Percentiles rank a stretch among this genome's conserved stretches.
Evolutionary conservation across 2,113 vertebrate genomes (phyloP).

Genomic region (Meles meles): DNA sequence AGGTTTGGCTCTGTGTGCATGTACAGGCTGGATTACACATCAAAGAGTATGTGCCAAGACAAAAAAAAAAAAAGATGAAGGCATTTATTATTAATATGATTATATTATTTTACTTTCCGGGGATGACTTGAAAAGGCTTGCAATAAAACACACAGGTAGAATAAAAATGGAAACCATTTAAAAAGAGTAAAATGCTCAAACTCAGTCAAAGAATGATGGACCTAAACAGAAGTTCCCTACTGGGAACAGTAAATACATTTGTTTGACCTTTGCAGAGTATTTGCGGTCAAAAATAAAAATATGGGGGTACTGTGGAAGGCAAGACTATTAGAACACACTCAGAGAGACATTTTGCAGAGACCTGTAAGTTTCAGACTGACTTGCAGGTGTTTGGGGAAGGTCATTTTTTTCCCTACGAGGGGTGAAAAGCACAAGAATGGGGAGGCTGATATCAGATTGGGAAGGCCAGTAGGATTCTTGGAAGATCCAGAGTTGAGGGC

Average conservation of each 20-base stretch:
- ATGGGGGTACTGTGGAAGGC: not conserved
- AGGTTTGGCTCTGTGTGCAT: not conserved
- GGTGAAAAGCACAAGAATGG: not conserved
- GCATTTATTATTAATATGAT: conserved; percentile 43
- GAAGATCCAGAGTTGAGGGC: not conserved
- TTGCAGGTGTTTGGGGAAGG: not conserved
- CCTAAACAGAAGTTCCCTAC: not conserved
- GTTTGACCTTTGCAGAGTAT: not conserved
- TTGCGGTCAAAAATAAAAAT: not conserved
- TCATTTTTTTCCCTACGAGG: not conserved
- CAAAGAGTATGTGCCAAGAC: not conserved
- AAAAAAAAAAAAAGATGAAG: not conserved
- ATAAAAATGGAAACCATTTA: conserved; percentile 32
- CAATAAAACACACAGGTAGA: conserved; percentile 9
- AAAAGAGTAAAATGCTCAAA: not conserved
- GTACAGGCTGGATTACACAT: not conserved
- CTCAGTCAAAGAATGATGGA: not conserved
- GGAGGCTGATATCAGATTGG: not conserved
- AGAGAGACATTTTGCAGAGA: not conserved
- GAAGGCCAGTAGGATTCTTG: not conserved
- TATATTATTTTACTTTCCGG: conserved; percentile 39
- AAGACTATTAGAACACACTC: not conserved
- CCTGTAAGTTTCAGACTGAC: not conserved
- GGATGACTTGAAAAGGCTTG: conserved; percentile 22
- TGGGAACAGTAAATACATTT: not conserved